Percentiles rank a stretch among this genome's conserved stretches.
Evolutionary conservation across 2,888 invertebrate genomes (phyloP).

Genomic region (Aromia moschata): DNA sequence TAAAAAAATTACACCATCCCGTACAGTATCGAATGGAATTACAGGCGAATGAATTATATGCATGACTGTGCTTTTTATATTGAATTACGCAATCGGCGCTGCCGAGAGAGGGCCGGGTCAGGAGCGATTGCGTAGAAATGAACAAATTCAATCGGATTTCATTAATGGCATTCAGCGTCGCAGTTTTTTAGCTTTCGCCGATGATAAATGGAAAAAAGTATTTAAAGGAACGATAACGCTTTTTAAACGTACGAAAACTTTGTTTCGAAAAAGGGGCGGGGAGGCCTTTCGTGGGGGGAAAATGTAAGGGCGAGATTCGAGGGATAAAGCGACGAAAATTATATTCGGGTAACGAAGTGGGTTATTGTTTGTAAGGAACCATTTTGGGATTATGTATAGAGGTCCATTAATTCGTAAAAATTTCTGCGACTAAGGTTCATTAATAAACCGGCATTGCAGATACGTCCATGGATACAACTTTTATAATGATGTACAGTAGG

Average conservation of each 20-base stretch:
- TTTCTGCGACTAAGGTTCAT: too few relatives aligned
- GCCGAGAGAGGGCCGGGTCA: constrained; percentile 21
- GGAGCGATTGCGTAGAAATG: constrained; percentile 26
- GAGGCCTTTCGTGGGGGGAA: background rate
- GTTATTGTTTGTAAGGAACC: too few relatives aligned
- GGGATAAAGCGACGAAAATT: too few relatives aligned
- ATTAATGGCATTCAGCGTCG: constrained; percentile 3
- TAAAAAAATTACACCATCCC: constrained; percentile 15
- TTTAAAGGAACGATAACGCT: background rate
- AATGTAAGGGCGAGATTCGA: too few relatives aligned
- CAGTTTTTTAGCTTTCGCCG: constrained; percentile 1
- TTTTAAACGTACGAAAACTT: background rate
- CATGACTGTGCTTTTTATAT: constrained; percentile 33
- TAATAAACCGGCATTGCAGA: too few relatives aligned
- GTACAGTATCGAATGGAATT: constrained; percentile 20
- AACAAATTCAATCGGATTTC: constrained; percentile 9
- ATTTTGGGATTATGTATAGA: too few relatives aligned
- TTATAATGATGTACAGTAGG: too few relatives aligned
- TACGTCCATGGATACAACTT: too few relatives aligned
- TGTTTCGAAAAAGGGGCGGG: background rate
- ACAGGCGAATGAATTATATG: constrained; percentile 27
- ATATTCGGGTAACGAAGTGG: too few relatives aligned
- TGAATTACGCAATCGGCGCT: constrained; percentile 28
- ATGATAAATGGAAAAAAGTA: background rate
- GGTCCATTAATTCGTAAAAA: too few relatives aligned